Evolutionary conservation across 2,113 vertebrate genomes (phyloP).

Genomic region (Notechis scutatus): DNA sequence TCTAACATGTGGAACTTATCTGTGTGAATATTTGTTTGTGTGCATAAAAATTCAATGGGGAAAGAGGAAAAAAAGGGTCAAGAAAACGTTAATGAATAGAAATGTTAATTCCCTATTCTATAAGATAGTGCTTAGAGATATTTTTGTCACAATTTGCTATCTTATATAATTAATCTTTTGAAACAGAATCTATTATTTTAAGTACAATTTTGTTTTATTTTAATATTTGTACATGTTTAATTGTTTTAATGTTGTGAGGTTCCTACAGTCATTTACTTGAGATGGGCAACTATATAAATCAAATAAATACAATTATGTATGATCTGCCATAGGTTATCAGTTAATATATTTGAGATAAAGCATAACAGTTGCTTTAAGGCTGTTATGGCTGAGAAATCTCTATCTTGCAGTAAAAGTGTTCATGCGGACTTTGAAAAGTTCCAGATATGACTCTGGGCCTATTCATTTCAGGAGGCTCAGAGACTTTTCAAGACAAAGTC

Average conservation of each 20-base stretch:
- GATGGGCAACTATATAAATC: neutral
- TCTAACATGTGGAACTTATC: neutral
- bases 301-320: neutral
- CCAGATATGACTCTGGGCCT: conserved; percentile 28
- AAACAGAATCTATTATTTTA: neutral
- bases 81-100: neutral
- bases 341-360: conserved; percentile 11
- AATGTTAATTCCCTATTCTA: neutral
- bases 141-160: neutral
- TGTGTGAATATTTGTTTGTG: neutral
- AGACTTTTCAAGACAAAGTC: conserved; percentile 98
- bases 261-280: neutral
- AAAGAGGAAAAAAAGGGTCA: neutral
- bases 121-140: neutral
- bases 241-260: neutral
- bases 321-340: neutral
- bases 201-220: neutral
- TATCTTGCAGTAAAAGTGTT: neutral
- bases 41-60: neutral
- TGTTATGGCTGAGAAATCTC: neutral
- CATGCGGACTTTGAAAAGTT: conserved; percentile 18
- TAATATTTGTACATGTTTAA: neutral
- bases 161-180: neutral
- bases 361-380: conserved; percentile 11
- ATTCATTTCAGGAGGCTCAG: conserved; percentile 84